These are phyloP conservation scores for Neopelma chrysocephalum DNA, from an alignment of 2,797 vertebrate genomes.

Conservation along the genomic window DNA sequence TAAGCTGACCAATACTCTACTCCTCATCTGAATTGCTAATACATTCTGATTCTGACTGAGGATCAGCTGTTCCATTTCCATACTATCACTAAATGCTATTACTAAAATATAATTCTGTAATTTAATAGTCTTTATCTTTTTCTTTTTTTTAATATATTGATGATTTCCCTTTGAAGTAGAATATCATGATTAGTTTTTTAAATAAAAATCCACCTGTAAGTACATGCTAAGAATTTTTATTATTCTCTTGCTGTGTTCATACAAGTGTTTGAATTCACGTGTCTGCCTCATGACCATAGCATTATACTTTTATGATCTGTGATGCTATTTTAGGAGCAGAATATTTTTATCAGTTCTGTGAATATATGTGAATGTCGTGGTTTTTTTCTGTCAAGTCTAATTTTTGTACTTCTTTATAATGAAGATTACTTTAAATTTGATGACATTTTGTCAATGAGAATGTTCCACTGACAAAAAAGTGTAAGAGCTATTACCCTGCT, in stretches of 20 bases:
- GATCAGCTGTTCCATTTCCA: not conserved
- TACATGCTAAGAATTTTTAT: not conserved
- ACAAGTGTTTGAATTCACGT: not conserved
- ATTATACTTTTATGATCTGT: not conserved
- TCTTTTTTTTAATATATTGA: not conserved
- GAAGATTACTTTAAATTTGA: not conserved
- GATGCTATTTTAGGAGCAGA: not conserved
- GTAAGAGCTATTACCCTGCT: not conserved
- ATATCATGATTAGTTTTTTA: not conserved
- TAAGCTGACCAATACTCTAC: slow-evolving; percentile 69
- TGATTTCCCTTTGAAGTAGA: not conserved
- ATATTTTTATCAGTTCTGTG: not conserved
- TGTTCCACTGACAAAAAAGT: not conserved
- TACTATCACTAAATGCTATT: not conserved
- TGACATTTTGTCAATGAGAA: not conserved
- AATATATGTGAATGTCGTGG: not conserved
- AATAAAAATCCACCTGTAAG: not conserved
- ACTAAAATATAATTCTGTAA: not conserved
- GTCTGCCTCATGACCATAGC: not conserved
- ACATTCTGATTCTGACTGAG: not conserved
- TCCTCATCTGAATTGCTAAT: not conserved
- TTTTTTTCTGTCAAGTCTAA: not conserved
- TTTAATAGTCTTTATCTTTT: not conserved
- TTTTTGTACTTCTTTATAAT: not conserved
- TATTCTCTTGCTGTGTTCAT: not conserved